These are phyloP conservation scores for Urosaurus nigricauda DNA, from an alignment of 2,797 vertebrate species.

Conservation along the genomic window DNA sequence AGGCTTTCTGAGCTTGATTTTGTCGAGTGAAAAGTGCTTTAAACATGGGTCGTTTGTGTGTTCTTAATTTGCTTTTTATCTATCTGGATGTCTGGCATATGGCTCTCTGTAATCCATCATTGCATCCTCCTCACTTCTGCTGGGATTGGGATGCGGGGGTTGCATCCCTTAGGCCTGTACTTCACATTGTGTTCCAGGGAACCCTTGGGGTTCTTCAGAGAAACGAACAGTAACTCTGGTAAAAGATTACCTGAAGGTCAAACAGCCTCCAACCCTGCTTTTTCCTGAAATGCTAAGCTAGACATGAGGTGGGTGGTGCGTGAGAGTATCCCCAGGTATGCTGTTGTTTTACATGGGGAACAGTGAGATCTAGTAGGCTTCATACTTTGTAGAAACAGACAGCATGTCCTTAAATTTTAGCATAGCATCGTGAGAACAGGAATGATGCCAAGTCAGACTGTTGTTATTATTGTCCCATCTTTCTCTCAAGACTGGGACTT, in stretches of 20 bases:
- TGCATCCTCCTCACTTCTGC: too few relatives aligned
- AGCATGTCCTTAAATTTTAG: neutral
- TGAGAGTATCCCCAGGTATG: too few relatives aligned
- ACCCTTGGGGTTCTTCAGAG: neutral
- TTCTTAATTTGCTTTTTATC: neutral
- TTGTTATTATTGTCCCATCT: too few relatives aligned
- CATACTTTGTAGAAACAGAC: too few relatives aligned
- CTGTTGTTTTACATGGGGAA: neutral
- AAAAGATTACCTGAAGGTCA: neutral
- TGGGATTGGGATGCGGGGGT: too few relatives aligned
- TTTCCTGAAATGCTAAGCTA: too few relatives aligned
- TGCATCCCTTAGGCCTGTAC: too few relatives aligned
- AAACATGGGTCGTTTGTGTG: neutral
- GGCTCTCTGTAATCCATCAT: neutral
- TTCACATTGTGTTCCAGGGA: neutral
- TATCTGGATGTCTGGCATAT: neutral
- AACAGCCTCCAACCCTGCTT: neutral
- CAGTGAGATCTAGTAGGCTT: too few relatives aligned
- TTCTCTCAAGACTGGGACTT: too few relatives aligned
- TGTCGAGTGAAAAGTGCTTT: neutral
- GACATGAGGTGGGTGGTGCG: too few relatives aligned
- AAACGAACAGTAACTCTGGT: neutral
- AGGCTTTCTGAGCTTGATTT: too few relatives aligned
- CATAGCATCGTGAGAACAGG: too few relatives aligned
- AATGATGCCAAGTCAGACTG: neutral